Conservation (phyloP, 2,113 vertebrate genomes). For the Prionailurus viverrinus region DNA sequence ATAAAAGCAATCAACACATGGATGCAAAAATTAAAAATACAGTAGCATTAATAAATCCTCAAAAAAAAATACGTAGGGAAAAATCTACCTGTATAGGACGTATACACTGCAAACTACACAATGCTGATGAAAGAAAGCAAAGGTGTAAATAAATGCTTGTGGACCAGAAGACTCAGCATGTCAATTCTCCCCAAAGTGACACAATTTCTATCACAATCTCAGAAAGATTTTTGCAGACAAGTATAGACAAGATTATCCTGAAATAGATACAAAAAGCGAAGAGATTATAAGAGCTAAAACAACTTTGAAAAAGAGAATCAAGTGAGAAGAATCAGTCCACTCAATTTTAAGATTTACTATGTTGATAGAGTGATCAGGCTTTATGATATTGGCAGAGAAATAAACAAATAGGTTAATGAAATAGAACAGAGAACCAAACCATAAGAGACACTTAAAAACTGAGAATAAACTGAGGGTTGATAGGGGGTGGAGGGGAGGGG, state of each 20-base stretch:
- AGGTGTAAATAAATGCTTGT: not conserved
- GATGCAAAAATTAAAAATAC: not conserved
- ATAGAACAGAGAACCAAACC: not conserved
- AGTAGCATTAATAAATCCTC: not conserved
- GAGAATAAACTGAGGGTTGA: too few relatives aligned
- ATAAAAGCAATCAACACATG: not conserved
- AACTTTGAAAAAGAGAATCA: not conserved
- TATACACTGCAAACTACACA: not conserved
- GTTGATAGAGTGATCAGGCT: not conserved
- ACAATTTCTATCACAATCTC: not conserved
- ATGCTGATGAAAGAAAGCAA: not conserved
- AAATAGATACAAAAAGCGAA: constrained; percentile 30
- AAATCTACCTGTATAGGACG: not conserved
- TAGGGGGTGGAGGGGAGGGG: too few relatives aligned
- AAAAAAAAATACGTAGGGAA: not conserved
- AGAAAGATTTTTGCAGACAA: not conserved
- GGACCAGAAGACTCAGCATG: not conserved
- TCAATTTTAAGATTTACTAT: not conserved
- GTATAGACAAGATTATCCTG: not conserved
- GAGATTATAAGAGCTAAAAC: not conserved
- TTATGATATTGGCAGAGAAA: not conserved
- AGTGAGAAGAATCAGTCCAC: not conserved
- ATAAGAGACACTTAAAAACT: too few relatives aligned
- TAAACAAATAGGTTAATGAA: not conserved
- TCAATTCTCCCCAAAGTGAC: not conserved